Percentiles rank a stretch among this genome's conserved stretches.
Conservation (phyloP, 2,888 invertebrate genomes). For the Mantis religiosa region DNA sequence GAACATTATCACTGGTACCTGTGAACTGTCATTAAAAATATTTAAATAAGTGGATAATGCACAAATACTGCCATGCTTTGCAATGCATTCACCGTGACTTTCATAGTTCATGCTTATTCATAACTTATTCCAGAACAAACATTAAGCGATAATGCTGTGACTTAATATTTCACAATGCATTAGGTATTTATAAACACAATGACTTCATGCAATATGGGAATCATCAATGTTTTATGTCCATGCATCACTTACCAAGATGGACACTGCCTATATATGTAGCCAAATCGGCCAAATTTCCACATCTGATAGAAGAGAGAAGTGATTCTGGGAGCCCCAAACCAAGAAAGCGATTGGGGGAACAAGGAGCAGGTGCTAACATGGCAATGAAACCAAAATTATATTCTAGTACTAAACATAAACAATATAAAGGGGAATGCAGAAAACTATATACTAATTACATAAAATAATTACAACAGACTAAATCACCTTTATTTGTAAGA, state of each 20-base stretch:
- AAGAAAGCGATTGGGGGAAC: neutral
- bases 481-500: too few species aligned
- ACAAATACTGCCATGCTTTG: neutral
- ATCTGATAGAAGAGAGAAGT: slow-evolving; percentile 36
- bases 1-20: too few species aligned
- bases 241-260: slow-evolving; percentile 27
- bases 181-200: neutral
- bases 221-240: neutral
- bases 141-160: too few species aligned
- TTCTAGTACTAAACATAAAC: neutral
- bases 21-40: too few species aligned
- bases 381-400: neutral
- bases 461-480: neutral
- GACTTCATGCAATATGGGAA: neutral
- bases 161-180: neutral
- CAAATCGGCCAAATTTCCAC: slow-evolving; percentile 45
- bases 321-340: slow-evolving; percentile 24
- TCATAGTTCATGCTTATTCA: neutral
- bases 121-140: neutral
- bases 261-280: slow-evolving; percentile 43
- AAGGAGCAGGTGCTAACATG: neutral
- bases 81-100: neutral
- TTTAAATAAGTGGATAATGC: too few species aligned
- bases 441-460: neutral
- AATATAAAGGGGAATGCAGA: neutral